Evolutionary conservation across 2,797 vertebrate genomes (phyloP), one percentile per base, ranked within the genome.

Genomic region (Psittacula derbiana): DNA sequence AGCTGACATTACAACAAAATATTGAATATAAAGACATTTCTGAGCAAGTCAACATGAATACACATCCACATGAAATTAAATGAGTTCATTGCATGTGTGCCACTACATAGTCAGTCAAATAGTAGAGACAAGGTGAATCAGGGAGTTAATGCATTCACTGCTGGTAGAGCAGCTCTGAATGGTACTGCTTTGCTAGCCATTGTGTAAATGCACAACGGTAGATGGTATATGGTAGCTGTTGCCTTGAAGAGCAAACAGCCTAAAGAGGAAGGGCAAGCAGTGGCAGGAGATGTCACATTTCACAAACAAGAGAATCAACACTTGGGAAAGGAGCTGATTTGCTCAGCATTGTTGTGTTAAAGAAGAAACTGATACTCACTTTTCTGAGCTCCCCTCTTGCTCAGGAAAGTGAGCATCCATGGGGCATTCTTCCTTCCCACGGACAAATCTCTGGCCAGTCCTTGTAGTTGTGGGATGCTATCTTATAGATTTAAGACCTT

Each of bases 21-120:
- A 80, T 61, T 81, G 72, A 55, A 43, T 69, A 25, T 75, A 47
- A 90, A 90, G 73, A 67, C 21, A 36, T 90, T 86, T 90, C 78
- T 92, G 78, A 81, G 66, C 72, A 31, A 92, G 60, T 74, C 81
- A 86, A 93, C 70, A 53, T 65, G 91, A 94, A 90, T 87, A 55
- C 69, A 71, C 16, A 65, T 74, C 72, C 64, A 80, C 41, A 23
- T 66, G 71, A 86, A 86, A 87, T 90, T 80, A 88, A 94, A 91
- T 80, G 4, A 94, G 38, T 88, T 72, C 47, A 31, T 70, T 92
- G 57, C 50, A n/a, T 47, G 30, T 72, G 49, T 73, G 83, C 43
- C 38, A 53, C 74, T 74, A 67, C 69, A 41, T 24, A 71, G 53
- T 28, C 31, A 47, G 49, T 57, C 86, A 72, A 70, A 83, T 13